These are phyloP conservation scores for Callinectes sapidus DNA, from an alignment of 2,888 invertebrate species.

Conservation along the genomic window DNA sequence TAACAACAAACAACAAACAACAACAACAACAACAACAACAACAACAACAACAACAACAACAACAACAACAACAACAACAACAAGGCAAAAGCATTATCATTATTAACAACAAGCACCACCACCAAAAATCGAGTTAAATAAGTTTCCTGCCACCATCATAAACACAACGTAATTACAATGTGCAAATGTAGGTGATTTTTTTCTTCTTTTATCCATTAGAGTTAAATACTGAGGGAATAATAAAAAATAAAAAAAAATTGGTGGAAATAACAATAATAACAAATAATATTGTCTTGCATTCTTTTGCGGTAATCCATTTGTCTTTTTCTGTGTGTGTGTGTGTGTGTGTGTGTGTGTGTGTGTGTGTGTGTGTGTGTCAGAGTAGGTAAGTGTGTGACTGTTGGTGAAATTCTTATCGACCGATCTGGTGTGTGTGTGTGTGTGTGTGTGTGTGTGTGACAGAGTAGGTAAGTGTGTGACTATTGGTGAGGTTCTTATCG, in stretches of 20 bases:
- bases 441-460: constrained; percentile 13
- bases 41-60: not conserved
- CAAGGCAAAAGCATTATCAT: not conserved
- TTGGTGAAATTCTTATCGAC: not conserved
- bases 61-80: not conserved
- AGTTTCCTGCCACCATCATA: not conserved
- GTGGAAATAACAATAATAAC: not conserved
- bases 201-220: not conserved
- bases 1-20: not conserved
- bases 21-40: not conserved
- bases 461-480: not conserved
- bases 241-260: not conserved
- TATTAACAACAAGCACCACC: not conserved
- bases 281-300: not conserved
- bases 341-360: constrained; percentile 15
- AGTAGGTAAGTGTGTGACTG: not conserved
- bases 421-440: not conserved
- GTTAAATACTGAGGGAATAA: not conserved
- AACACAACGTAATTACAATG: constrained; percentile 2
- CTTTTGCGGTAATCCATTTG: not conserved
- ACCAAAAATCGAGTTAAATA: not conserved
- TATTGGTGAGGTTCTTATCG: not conserved
- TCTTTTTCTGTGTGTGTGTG: not conserved
- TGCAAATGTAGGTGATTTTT: constrained; percentile 4
- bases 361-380: constrained; percentile 12